phyloP scores from a whole-genome alignment of 2,888 invertebrate species.

The Aproaerema taeniolella region DNA sequence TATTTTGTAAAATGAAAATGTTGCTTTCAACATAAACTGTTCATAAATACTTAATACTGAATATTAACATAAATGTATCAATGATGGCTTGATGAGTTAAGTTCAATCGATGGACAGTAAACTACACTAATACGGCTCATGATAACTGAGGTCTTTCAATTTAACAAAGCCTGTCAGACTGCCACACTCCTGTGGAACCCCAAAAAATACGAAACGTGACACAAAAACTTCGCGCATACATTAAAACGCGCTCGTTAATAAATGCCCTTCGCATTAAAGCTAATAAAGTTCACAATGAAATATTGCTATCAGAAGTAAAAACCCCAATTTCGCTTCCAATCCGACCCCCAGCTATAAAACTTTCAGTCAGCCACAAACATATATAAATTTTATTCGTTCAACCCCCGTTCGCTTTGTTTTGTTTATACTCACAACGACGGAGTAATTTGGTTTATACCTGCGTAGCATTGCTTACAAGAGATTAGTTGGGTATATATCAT shows the following conservation, averaged over 20 bases:
- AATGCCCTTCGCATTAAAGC: conserved; percentile 51
- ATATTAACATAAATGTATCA: no score
- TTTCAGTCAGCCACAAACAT: conserved; percentile 49
- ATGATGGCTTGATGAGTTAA: no score
- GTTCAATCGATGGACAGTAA: no score
- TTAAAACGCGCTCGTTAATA: conserved; percentile 48
- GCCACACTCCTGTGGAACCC: conserved; percentile 18
- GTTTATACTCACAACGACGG: conserved; percentile 41
- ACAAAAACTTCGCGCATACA: conserved; percentile 28
- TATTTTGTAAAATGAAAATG: no score
- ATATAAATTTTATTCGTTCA: conserved; percentile 56
- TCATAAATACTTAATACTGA: no score
- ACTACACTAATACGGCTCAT: no score
- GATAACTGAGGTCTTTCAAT: no score
- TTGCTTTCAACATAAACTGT: no score
- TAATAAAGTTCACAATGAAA: conserved; percentile 64
- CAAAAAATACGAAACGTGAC: conserved; percentile 22
- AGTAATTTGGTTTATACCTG: conserved; percentile 53
- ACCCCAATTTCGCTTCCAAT: conserved; percentile 45
- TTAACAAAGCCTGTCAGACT: background rate
- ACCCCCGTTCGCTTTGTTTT: conserved; percentile 37
- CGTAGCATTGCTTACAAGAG: conserved; percentile 30
- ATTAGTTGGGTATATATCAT: no score
- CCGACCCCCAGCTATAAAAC: conserved; percentile 54
- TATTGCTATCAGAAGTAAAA: conserved; percentile 55